Evolutionary conservation across 2,113 vertebrate genomes (phyloP).

Genomic region (Albula goreensis): DNA sequence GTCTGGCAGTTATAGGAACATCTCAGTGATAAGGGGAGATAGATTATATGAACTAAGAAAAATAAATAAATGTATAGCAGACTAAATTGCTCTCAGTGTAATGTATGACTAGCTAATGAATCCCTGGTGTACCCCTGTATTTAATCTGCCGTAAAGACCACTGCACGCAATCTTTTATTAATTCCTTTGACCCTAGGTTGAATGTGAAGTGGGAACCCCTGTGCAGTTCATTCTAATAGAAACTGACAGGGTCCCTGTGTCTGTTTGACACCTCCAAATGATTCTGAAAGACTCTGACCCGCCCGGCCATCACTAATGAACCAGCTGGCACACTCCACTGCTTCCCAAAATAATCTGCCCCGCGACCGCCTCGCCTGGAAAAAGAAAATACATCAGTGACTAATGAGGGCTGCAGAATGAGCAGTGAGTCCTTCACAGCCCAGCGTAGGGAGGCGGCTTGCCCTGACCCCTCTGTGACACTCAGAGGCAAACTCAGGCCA

Average conservation of each 20-base stretch:
- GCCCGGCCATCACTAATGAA: constrained; percentile 80
- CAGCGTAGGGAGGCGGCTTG: constrained; percentile 63
- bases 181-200: constrained; percentile 94
- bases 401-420: constrained; percentile 88
- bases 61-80: constrained; percentile 68
- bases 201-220: constrained; percentile 75
- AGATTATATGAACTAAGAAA: constrained; percentile 64
- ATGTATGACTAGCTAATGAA: constrained; percentile 82
- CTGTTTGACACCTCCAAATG: constrained; percentile 80
- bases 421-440: constrained; percentile 77
- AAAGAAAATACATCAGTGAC: constrained; percentile 82
- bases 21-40: constrained; percentile 50
- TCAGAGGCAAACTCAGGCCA: constrained; percentile 65
- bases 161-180: constrained; percentile 89
- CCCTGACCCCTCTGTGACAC: constrained; percentile 77
- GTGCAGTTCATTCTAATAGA: constrained; percentile 84
- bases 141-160: constrained; percentile 74
- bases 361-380: constrained; percentile 62
- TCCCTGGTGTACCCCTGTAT: constrained; percentile 78
- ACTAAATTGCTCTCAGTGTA: constrained; percentile 66
- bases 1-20: background rate
- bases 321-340: constrained; percentile 84
- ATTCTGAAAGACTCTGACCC: constrained; percentile 78
- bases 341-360: constrained; percentile 67
- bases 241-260: constrained; percentile 84